Evolutionary conservation across 1,140 invertebrate genomes (phyloP).

Genomic region (Heliconius hermathena): DNA sequence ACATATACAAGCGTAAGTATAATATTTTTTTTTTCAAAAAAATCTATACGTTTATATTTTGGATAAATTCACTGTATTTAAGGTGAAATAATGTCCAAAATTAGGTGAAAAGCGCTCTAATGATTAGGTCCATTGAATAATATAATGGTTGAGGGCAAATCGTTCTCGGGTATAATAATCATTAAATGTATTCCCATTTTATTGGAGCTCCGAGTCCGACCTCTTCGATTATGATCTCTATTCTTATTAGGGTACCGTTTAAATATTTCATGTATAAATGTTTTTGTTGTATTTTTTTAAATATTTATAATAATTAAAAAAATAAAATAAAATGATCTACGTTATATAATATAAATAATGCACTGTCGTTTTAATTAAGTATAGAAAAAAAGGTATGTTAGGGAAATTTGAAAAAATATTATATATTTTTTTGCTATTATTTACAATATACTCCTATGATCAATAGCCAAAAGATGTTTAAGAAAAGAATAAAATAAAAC

Average conservation of each 20-base stretch:
- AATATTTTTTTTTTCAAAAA: not conserved
- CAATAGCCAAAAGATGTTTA: no score
- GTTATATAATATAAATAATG: no score
- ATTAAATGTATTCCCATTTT: slow-evolving; percentile 78
- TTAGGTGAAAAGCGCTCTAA: slow-evolving; percentile 69
- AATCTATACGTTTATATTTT: not conserved
- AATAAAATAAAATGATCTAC: no score
- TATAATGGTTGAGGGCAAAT: slow-evolving; percentile 62
- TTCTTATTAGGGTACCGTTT: slow-evolving; percentile 67
- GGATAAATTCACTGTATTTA: slow-evolving; percentile 32
- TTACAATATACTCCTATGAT: no score
- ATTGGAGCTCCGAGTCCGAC: slow-evolving; percentile 69
- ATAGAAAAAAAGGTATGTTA: no score
- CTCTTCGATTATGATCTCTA: slow-evolving; percentile 77
- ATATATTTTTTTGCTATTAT: no score
- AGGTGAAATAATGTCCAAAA: slow-evolving; percentile 44
- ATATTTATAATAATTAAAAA: no score
- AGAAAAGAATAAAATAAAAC: not conserved
- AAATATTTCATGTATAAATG: not conserved
- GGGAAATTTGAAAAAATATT: no score
- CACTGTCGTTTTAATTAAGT: no score
- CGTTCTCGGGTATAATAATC: slow-evolving; percentile 79
- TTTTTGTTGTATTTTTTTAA: slow-evolving; percentile 47
- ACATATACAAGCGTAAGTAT: not conserved
- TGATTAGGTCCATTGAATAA: slow-evolving; percentile 64